A percentile compares a stretch with the other conserved stretches of the same genome.
phyloP scores from a whole-genome alignment of 2,113 vertebrate genomes.

The Montifringilla adamsi region DNA sequence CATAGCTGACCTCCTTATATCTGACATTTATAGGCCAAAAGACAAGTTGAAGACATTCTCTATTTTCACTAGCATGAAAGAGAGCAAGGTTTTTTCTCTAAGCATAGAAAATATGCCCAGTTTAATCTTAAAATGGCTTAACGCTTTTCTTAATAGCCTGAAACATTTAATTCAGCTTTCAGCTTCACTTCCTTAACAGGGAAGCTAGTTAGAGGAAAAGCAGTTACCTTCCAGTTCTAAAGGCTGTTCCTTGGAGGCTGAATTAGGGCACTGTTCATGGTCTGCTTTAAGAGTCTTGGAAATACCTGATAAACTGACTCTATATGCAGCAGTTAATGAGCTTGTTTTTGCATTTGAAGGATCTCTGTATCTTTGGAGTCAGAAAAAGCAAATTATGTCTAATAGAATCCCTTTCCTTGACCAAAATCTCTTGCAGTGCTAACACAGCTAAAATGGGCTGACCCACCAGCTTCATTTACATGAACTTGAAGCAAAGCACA shows the following conservation, averaged over 20 bases:
- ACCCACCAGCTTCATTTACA: constrained; percentile 38
- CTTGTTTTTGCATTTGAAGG: constrained; percentile 39
- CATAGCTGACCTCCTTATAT: neutral
- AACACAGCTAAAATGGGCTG: constrained; percentile 27
- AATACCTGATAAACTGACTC: constrained; percentile 39
- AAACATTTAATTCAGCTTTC: constrained; percentile 17
- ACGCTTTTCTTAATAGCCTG: neutral
- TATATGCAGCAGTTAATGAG: neutral
- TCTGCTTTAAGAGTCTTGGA: constrained; percentile 6
- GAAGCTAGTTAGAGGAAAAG: constrained; percentile 40
- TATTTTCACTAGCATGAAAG: neutral
- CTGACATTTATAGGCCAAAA: neutral
- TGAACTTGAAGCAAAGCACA: constrained; percentile 53
- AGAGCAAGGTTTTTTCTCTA: neutral
- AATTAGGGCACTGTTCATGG: constrained; percentile 32
- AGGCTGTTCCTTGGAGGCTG: constrained; percentile 55
- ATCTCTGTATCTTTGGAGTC: constrained; percentile 42
- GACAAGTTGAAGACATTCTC: neutral
- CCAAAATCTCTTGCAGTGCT: constrained; percentile 28
- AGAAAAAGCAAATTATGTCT: constrained; percentile 18
- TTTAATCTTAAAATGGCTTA: constrained; percentile 30
- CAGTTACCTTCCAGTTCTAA: constrained; percentile 31
- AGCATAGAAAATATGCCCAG: neutral
- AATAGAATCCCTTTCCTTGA: neutral
- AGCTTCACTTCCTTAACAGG: neutral